Evolutionary conservation across 2,888 invertebrate species (phyloP), one percentile per base, ranked within the genome.

Genomic region (Pseudococcus longispinus): DNA sequence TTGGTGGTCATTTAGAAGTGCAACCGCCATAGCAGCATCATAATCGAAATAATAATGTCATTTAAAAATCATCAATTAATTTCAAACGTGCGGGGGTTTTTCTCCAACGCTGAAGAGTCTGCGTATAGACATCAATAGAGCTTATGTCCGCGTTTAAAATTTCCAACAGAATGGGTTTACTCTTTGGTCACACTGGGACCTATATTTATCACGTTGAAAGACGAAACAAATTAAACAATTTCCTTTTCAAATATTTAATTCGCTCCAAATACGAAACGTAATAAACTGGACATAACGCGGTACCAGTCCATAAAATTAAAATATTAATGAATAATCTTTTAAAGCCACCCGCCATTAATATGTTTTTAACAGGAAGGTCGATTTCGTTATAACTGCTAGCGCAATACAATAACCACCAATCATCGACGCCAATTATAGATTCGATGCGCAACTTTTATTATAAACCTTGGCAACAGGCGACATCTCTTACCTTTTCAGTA

Each of bases 381-480:
- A 86, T 86, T 86, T 86, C 55, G 44, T 74, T 86, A 26, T 77
- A 42, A 80, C 15, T 51, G n/a, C 44, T 51, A 77, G 32, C 86
- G 77, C 51, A 44, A 86, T 32, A 86, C 86, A 86, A 86, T 86
- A 86, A 86, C 77, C 37, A 86, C 77, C 86, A 86, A 86, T 86
- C 86, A 86, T 86, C 55, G 86, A 80, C 77, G 77, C 80, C 86
- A 86, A 86, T 86, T 86, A 86, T 51, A 77, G 23, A 86, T 86
- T 86, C 46, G 86, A 77, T 46, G 86, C 86, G 86, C 86, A 86
- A 80, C 86, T 86, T 86, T 80, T 86, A 80, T 85, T 77, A 32
- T 80, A 86, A 86, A 86, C 86, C 86, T 86, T 86, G 86, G 86
- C 86, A 85, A 37, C 85, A 86, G 86, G 86, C 86, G 86, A 86